These are phyloP conservation scores for Heliangelus exortis DNA, from an alignment of 2,797 vertebrate genomes.

Conservation along the genomic window DNA sequence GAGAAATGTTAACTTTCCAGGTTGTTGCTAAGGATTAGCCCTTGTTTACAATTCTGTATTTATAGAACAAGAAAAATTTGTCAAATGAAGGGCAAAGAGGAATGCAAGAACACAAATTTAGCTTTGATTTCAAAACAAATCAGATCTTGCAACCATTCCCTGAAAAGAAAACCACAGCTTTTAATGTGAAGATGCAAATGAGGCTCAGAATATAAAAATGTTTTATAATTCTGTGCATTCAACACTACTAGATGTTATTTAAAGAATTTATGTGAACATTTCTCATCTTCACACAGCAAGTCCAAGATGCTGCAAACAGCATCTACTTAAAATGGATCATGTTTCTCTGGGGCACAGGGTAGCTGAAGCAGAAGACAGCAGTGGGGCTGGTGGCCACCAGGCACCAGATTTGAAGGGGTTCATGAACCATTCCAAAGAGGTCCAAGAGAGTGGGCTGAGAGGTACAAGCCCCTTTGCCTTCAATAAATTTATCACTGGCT, in stretches of 20 bases:
- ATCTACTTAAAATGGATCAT: not conserved
- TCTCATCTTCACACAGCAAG: constrained; percentile 53
- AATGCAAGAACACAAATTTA: constrained; percentile 57
- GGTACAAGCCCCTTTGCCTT: not conserved
- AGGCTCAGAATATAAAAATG: constrained; percentile 66
- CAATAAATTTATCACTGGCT: not conserved
- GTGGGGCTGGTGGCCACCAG: not conserved
- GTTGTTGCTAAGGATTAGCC: constrained; percentile 69
- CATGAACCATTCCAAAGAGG: not conserved
- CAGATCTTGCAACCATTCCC: constrained; percentile 53
- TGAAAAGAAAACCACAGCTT: constrained; percentile 60
- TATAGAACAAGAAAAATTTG: constrained; percentile 67
- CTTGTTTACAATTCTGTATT: constrained; percentile 69
- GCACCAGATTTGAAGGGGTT: not conserved
- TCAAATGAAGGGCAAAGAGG: constrained; percentile 69
- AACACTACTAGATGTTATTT: constrained; percentile 63
- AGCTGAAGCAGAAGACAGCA: not conserved
- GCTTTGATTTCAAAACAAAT: constrained; percentile 63
- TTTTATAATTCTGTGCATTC: constrained; percentile 67
- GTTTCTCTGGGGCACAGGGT: constrained; percentile 8
- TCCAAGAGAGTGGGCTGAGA: not conserved
- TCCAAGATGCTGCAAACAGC: constrained; percentile 55
- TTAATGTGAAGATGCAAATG: constrained; percentile 67
- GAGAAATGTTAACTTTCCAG: constrained; percentile 70
- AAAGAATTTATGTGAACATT: constrained; percentile 69